Conservation (phyloP, 2,888 invertebrate genomes). For the Danaus chrysippus region DNA sequence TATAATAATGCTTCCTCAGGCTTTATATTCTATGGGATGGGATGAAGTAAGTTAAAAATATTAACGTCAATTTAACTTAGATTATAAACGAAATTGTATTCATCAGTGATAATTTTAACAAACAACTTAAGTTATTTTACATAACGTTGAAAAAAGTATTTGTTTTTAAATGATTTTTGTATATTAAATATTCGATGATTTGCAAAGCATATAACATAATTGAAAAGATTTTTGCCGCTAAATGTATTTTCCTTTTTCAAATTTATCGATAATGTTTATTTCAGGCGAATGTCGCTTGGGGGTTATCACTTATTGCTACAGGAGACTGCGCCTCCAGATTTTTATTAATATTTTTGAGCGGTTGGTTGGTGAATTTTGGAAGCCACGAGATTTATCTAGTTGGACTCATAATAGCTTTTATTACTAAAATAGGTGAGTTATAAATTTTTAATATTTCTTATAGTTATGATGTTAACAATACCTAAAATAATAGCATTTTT, state of each 20-base stretch:
- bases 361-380: constrained; percentile 71
- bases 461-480: not conserved
- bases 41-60: constrained; percentile 44
- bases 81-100: too few relatives aligned
- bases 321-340: constrained; percentile 82
- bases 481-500: too few relatives aligned
- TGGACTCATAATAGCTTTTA: constrained; percentile 77
- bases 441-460: not conserved
- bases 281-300: constrained; percentile 78
- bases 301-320: constrained; percentile 80
- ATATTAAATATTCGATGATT: too few relatives aligned
- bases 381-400: constrained; percentile 80
- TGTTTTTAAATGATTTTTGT: too few relatives aligned
- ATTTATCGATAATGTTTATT: constrained; percentile 28
- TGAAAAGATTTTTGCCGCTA: too few relatives aligned
- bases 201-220: too few relatives aligned
- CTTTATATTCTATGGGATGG: constrained; percentile 74
- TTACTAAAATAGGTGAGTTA: constrained; percentile 81
- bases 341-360: constrained; percentile 75
- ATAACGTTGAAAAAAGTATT: too few relatives aligned
- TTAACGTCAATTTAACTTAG: too few relatives aligned
- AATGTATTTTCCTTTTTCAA: not conserved
- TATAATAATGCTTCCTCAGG: constrained; percentile 75
- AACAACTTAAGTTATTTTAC: not conserved
- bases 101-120: not conserved